These are phyloP conservation scores for Equus quagga DNA, from an alignment of 2,113 vertebrate genomes.

Conservation along the genomic window DNA sequence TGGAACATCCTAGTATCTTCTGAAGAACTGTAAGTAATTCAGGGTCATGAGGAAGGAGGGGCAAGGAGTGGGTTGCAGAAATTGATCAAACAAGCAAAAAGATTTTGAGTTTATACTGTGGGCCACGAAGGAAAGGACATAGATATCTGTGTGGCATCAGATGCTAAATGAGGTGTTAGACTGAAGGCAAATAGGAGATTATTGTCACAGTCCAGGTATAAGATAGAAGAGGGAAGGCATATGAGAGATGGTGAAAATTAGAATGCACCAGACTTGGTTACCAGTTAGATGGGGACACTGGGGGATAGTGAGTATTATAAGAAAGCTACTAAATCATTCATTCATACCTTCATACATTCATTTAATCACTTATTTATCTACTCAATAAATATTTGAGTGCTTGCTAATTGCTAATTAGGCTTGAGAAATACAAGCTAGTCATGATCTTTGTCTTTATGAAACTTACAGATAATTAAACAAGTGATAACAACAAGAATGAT, in stretches of 20 bases:
- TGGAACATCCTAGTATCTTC: neutral
- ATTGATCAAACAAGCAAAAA: neutral
- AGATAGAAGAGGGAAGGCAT: neutral
- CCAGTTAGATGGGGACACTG: neutral
- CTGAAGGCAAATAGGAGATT: neutral
- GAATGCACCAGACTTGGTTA: neutral
- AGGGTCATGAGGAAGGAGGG: neutral
- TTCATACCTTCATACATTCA: neutral
- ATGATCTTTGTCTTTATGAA: neutral
- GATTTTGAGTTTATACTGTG: neutral
- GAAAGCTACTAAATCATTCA: neutral
- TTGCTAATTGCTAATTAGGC: neutral
- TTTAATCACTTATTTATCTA: neutral
- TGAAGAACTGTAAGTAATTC: neutral
- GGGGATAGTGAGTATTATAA: neutral
- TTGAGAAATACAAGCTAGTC: neutral
- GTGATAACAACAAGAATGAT: neutral
- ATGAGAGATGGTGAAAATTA: neutral
- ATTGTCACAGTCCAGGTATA: neutral
- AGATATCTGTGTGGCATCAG: neutral
- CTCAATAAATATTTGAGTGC: neutral
- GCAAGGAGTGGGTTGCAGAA: neutral
- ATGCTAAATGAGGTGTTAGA: neutral
- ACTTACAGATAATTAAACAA: constrained; percentile 42
- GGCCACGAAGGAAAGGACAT: neutral